Conservation (phyloP, 2,888 invertebrate species). For the Cantharis flavilabris region DNA sequence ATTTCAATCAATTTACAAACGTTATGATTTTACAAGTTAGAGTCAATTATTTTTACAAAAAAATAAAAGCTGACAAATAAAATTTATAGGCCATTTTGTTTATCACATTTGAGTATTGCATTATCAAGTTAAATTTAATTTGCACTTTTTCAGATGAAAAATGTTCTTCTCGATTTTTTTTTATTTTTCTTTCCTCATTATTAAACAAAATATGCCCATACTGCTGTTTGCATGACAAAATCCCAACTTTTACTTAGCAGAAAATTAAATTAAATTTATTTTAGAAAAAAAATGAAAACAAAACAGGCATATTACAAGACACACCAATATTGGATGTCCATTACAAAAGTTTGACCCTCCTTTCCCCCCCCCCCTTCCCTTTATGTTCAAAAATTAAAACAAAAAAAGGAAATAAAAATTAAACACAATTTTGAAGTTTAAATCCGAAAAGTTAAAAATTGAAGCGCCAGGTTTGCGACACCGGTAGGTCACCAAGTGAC, state of each 20-base stretch:
- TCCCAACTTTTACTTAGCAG: not conserved
- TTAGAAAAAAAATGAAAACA: not conserved
- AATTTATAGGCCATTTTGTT: not conserved
- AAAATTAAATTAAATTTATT: not conserved
- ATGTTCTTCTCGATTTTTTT: not conserved
- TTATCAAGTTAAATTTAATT: not conserved
- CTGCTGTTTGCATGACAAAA: not conserved
- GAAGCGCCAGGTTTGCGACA: not conserved
- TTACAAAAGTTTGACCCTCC: not conserved
- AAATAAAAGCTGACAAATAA: not conserved
- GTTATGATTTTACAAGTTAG: not conserved
- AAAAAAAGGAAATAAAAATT: not conserved
- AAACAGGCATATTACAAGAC: not conserved
- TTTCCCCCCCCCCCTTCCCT: not conserved
- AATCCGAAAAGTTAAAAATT: not conserved
- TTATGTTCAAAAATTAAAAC: not conserved
- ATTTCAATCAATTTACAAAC: not conserved
- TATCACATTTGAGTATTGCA: not conserved
- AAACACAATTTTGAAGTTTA: not conserved
- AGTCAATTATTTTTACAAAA: not conserved
- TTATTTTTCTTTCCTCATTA: not conserved
- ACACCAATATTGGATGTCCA: not conserved
- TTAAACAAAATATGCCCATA: not conserved
- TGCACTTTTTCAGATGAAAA: not conserved
- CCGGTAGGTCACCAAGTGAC: not conserved